Evolutionary conservation across 1,140 invertebrate genomes (phyloP), one percentile per base, ranked within the genome.

Genomic region (Gonatopus flavifemur): DNA sequence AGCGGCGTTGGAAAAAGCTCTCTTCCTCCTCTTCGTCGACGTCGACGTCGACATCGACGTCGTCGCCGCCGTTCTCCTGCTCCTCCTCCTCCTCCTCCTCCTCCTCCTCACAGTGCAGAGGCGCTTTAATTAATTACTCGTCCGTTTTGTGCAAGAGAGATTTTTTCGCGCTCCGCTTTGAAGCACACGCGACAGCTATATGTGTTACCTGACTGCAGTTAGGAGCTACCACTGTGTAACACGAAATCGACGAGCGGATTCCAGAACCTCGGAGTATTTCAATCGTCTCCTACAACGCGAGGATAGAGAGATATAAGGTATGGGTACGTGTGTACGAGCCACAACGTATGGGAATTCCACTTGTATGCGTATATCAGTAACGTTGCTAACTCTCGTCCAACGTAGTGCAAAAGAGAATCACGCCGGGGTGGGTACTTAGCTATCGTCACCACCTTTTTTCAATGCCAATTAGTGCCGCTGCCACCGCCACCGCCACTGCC

Each of bases 381-480:
- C 54, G 49, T 50, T 49, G 53, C 49, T 52, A 56, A 55, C 54
- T 48, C 51, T 57, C 35, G 37, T 46, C 21, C 43, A 13, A 43
- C 41, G 19, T 46, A 36, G 19, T 36, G 43, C 21, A 10, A 35
- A 37, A 9, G 21, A 12, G 12, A 22, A n/a, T n/a, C 18, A 41
- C 24, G 36, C 21, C 55, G 37, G 43, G 31, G 47, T 36, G 52
- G 55, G 52, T 62, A 67, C 70, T 70, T 66, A 61, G 60, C 62
- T 52, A 64, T 69, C 66, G 62, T 69, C 70, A 64, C 55, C 71
- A 71, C 72, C 72, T 74, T 72, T 72, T 70, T 64, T 75, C 70
- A 75, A 75, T 75, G 67, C 71, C 72, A 74, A 75, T 74, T 75
- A 75, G 59, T 64, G 63, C 51, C 56, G 52, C 50, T n/a, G n/a